Conservation (phyloP, 2,888 invertebrate genomes). For the Microctonus brassicae region DNA sequence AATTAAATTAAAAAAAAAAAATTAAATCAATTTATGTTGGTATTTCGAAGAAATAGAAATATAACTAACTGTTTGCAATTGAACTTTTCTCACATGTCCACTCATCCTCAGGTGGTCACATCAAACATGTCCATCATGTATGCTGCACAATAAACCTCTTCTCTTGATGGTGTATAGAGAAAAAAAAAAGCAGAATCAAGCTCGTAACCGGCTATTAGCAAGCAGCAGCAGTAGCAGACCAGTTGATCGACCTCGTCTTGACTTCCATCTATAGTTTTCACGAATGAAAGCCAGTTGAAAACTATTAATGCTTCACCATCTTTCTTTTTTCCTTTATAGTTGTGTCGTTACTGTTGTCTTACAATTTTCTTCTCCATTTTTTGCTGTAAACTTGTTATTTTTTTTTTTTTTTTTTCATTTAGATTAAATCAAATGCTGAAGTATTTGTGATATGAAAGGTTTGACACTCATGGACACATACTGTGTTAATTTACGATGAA, state of each 20-base stretch:
- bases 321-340: neutral
- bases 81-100: neutral
- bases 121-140: neutral
- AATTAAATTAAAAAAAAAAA: neutral
- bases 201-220: conserved; percentile 51
- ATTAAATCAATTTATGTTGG: neutral
- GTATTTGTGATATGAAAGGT: neutral
- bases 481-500: neutral
- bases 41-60: neutral
- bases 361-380: neutral
- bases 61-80: conserved; percentile 3
- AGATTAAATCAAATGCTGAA: neutral
- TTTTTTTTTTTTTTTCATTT: too few species aligned
- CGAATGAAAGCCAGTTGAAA: conserved; percentile 21
- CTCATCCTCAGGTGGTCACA: neutral
- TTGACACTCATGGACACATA: neutral
- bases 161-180: neutral
- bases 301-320: neutral
- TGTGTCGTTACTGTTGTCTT: neutral
- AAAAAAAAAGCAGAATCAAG: conserved; percentile 49
- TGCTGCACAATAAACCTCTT: neutral
- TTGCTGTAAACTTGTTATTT: neutral
- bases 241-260: conserved; percentile 50
- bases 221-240: conserved; percentile 41
- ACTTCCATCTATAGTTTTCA: conserved; percentile 36